phyloP scores from a whole-genome alignment of 1,140 invertebrate genomes.

The Bemisia tabaci region DNA sequence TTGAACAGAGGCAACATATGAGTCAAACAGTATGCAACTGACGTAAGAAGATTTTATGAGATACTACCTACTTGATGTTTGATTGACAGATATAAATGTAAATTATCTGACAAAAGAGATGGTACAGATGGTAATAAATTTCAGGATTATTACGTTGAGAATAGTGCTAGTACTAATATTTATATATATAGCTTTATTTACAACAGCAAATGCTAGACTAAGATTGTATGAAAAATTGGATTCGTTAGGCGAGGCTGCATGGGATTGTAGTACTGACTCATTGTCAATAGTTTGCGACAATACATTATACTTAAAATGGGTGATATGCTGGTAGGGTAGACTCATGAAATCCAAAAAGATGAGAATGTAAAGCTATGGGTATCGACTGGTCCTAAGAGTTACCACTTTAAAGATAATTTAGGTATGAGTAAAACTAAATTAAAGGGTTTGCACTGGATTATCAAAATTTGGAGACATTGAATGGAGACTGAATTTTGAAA shows the following conservation, averaged over 20 bases:
- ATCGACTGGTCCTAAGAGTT: slow-evolving; percentile 7
- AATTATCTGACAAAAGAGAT: slow-evolving; percentile 21
- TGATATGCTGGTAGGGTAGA: background rate
- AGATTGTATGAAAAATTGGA: slow-evolving; percentile 29
- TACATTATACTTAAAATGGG: background rate
- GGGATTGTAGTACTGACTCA: slow-evolving; percentile 32
- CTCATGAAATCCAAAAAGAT: slow-evolving; percentile 4
- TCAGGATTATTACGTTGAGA: slow-evolving; percentile 13
- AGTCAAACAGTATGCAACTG: slow-evolving; percentile 23
- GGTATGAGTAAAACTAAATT: slow-evolving; percentile 6
- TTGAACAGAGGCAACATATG: slow-evolving; percentile 22
- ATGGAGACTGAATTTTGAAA: background rate
- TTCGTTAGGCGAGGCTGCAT: slow-evolving; percentile 21
- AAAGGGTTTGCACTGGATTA: background rate
- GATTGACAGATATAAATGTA: slow-evolving; percentile 13
- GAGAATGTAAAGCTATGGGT: slow-evolving; percentile 1
- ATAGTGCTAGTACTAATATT: slow-evolving; percentile 23
- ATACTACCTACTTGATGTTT: slow-evolving; percentile 23
- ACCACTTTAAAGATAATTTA: slow-evolving; percentile 3
- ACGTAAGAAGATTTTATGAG: slow-evolving; percentile 20
- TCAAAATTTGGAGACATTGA: slow-evolving; percentile 7
- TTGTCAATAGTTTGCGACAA: slow-evolving; percentile 24
- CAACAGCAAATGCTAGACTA: slow-evolving; percentile 29
- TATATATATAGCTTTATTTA: slow-evolving; percentile 28
- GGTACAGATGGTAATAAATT: slow-evolving; percentile 18